A percentile compares a stretch with the other conserved stretches of the same genome.
phyloP scores from a whole-genome alignment of 2,113 vertebrate species.

The Nyctereutes procyonoides region DNA sequence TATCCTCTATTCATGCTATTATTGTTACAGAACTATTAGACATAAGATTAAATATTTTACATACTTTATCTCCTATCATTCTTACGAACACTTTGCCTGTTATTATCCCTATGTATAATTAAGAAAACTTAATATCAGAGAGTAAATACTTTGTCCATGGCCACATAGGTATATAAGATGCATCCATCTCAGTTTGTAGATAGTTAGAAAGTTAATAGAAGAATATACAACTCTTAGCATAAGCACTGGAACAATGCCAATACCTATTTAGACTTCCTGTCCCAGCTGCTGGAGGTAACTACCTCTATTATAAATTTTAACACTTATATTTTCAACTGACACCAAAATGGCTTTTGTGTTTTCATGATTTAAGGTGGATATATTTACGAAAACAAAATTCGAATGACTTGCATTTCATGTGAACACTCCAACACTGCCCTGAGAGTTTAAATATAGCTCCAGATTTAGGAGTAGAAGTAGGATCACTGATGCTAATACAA shows the following conservation, averaged over 20 bases:
- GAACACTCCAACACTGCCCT: background rate
- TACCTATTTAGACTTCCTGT: background rate
- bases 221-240: background rate
- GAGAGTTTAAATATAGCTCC: background rate
- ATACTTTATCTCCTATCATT: background rate
- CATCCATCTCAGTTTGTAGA: background rate
- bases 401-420: background rate
- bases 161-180: background rate
- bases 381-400: background rate
- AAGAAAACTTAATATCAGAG: constrained; percentile 11
- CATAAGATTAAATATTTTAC: constrained; percentile 4
- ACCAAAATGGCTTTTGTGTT: constrained; percentile 3
- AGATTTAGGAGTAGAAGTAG: background rate
- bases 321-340: background rate
- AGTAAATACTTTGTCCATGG: background rate
- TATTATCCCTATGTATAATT: background rate
- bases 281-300: background rate
- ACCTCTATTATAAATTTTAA: background rate
- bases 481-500: background rate
- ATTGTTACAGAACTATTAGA: background rate
- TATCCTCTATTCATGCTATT: background rate
- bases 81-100: background rate
- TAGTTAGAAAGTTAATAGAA: background rate
- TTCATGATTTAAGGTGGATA: background rate
- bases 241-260: background rate